Evolutionary conservation across 2,888 invertebrate genomes (phyloP).

Genomic region (Cheilosia vernalis): DNA sequence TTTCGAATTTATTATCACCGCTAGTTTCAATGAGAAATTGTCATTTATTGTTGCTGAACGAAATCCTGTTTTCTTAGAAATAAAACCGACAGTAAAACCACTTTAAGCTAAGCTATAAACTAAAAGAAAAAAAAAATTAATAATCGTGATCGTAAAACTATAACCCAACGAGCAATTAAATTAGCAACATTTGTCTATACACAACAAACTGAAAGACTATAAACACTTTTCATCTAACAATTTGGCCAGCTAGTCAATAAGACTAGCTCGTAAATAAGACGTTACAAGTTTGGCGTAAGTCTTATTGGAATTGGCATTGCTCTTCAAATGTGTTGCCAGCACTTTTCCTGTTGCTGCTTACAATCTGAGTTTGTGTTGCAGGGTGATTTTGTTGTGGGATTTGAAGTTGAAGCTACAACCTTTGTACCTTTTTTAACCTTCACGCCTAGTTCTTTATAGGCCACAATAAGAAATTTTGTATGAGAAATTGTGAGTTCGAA

Average conservation of each 20-base stretch:
- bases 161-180: conserved; percentile 54
- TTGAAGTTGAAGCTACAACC: too few species aligned
- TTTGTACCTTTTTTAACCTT: too few species aligned
- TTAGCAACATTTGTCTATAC: conserved; percentile 59
- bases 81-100: conserved; percentile 55
- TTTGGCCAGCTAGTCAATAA: conserved; percentile 38
- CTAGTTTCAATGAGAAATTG: conserved; percentile 19
- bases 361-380: too few species aligned
- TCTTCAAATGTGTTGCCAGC: neutral
- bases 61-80: conserved; percentile 52
- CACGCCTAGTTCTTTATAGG: too few species aligned
- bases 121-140: conserved; percentile 55
- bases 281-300: conserved; percentile 14
- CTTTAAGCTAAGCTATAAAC: conserved; percentile 49
- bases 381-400: too few species aligned
- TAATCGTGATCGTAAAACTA: conserved; percentile 55
- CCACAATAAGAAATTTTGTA: too few species aligned
- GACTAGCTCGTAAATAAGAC: conserved; percentile 46
- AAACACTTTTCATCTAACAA: conserved; percentile 43
- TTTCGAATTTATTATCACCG: conserved; percentile 24
- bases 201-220: conserved; percentile 43
- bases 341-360: too few species aligned
- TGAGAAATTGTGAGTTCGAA: too few species aligned
- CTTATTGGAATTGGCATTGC: neutral
- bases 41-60: conserved; percentile 30